Evolutionary conservation across 2,888 invertebrate genomes (phyloP), one percentile per base, ranked within the genome.

Genomic region (Netelia virgata): DNA sequence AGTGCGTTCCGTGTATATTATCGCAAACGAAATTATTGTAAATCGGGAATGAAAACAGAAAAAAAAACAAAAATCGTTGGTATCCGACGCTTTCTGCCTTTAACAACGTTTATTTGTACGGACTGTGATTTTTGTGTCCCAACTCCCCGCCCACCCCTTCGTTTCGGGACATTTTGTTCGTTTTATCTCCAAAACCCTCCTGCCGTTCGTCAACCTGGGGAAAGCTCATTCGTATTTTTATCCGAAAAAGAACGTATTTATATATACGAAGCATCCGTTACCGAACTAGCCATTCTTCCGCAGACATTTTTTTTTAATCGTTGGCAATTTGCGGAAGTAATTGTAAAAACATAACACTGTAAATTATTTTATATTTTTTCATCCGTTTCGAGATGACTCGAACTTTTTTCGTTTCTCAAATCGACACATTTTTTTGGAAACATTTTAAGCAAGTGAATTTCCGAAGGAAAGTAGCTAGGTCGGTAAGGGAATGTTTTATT

Each of bases 161-260:
- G 53, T 16, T 59, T 63, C 10, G 14, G 55, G 20, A 55, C 20
- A 70, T 36, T 66, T 66, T 76, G 47, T 75, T 64, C 75, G 64
- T 64, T 64, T 28, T 28, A 41, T 66, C 47, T 66, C 47, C 66
- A 55, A 64, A 53, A 9, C 66, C n/a, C 55, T 41, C 41, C 18
- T 20, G 20, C 18, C 64, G 36, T 16, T 63, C 41, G 41, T 36
- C 9, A 64, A 18, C 53, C 55, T 55, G 70, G 36, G 70, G 36
- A 28, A 70, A 70, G 70, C 28, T 64, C 75, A 68, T 74, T 72
- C 74, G 57, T 83, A 83, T 80, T 83, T 73, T 55, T 75, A 79
- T 80, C 63, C 69, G 69, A 36, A 70, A 61, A 57, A 50, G 70
- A 69, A 82, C 2, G 8, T 47, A 47, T 14, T 36, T 36, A 14